These are phyloP conservation scores for Plecotus auritus DNA, from an alignment of 2,113 vertebrate genomes.

Conservation along the genomic window DNA sequence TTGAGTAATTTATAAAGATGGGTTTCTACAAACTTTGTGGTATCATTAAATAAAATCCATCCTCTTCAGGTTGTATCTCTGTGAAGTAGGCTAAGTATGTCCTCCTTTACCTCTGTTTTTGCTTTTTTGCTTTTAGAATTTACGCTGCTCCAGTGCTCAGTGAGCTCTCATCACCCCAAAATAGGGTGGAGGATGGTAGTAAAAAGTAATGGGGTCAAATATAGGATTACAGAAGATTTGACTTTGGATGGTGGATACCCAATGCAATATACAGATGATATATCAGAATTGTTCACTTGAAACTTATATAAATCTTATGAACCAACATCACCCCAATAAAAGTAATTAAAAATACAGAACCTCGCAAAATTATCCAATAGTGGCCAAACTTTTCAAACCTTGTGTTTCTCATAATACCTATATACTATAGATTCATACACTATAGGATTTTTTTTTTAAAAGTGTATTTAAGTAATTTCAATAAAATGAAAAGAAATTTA, in stretches of 20 bases:
- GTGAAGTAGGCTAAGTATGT: neutral
- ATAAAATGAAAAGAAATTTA: neutral
- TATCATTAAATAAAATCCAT: neutral
- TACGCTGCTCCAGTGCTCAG: neutral
- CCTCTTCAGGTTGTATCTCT: neutral
- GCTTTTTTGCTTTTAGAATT: neutral
- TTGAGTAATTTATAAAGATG: neutral
- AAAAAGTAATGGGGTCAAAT: neutral
- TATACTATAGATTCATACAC: neutral
- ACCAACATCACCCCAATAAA: neutral
- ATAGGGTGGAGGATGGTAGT: neutral
- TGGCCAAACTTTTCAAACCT: neutral
- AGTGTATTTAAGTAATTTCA: neutral
- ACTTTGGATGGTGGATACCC: neutral
- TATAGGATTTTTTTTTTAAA: neutral
- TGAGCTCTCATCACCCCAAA: neutral
- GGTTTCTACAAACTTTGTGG: neutral
- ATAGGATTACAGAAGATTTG: neutral
- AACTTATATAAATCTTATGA: neutral
- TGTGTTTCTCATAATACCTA: neutral
- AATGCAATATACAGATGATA: neutral
- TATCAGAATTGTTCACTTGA: neutral
- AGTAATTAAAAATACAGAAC: neutral
- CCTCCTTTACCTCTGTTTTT: neutral
- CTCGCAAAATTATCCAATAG: neutral